Percentiles rank a stretch among this genome's conserved stretches.
phyloP scores from a whole-genome alignment of 2,797 vertebrate species.

The Vultur gryphus region DNA sequence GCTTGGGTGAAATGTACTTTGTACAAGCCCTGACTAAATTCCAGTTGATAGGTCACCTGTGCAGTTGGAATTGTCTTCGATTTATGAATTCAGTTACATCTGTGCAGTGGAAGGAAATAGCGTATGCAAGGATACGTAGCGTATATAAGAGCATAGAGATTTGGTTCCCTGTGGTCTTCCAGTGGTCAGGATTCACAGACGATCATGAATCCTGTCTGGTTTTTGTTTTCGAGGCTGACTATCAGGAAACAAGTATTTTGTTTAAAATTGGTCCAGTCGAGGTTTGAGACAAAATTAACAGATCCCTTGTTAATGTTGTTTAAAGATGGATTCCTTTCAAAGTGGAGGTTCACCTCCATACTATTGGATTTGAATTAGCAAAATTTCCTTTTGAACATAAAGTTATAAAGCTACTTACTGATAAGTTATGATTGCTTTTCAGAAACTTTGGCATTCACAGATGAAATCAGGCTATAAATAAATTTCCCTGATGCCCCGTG shows the following conservation, averaged over 20 bases:
- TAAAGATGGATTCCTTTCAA: neutral
- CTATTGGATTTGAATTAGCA: neutral
- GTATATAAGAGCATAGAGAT: fast-evolving
- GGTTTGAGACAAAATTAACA: neutral
- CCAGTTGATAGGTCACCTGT: neutral
- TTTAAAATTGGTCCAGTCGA: neutral
- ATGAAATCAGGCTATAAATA: neutral
- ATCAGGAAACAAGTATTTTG: neutral
- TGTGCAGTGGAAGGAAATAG: neutral
- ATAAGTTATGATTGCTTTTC: neutral
- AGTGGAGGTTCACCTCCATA: neutral
- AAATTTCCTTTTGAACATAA: neutral
- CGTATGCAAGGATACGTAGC: fast-evolving
- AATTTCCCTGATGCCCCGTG: neutral
- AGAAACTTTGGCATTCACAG: neutral
- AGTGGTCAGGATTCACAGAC: neutral
- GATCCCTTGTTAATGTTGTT: neutral
- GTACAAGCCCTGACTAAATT: neutral
- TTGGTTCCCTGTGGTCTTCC: neutral
- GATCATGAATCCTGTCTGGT: fast-evolving
- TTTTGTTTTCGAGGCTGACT: neutral
- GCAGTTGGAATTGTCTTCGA: neutral
- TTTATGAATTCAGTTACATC: neutral
- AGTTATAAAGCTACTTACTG: neutral
- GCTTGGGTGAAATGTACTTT: neutral